A percentile compares a stretch with the other conserved stretches of the same genome.
Evolutionary conservation across 37 sponge, comb jelly and placozoan genomes (phyloP).

Genomic region (Lycopodina hypogea): DNA sequence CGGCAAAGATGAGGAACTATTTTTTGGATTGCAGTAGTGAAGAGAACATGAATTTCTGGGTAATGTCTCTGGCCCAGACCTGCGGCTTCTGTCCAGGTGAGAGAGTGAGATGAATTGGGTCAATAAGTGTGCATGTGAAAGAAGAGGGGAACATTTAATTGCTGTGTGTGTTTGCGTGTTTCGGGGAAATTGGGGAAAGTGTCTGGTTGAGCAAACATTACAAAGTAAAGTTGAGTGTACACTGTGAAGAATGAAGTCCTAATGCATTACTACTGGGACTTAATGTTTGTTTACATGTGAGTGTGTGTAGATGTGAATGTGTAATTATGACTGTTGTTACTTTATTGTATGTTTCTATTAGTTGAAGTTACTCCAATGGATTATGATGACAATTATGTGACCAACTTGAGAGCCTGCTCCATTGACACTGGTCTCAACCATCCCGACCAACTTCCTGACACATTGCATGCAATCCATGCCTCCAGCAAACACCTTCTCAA

Average conservation of each 20-base stretch:
- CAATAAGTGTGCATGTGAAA: background rate
- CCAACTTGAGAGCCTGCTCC: conserved; percentile 34
- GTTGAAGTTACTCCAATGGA: no score
- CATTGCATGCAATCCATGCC: background rate
- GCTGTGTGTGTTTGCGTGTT: no score
- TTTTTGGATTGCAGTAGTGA: conserved; percentile 47
- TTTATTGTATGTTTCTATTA: conserved; percentile 60
- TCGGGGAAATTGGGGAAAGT: no score
- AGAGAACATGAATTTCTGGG: conserved; percentile 42
- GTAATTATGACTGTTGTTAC: background rate
- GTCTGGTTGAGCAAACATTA: no score
- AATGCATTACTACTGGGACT: no score
- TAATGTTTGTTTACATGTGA: no score
- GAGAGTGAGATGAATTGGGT: background rate
- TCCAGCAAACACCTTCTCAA: background rate
- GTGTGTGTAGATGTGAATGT: conserved; percentile 15
- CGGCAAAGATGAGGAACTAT: conserved; percentile 36
- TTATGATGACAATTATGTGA: conserved; percentile 34
- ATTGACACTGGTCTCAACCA: conserved; percentile 46
- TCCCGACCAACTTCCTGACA: conserved; percentile 47
- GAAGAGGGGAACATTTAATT: no score
- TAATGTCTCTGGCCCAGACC: conserved; percentile 26
- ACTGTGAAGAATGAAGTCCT: no score
- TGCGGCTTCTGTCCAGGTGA: conserved; percentile 50
- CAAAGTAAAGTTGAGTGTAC: no score